phyloP scores from a whole-genome alignment of 2,797 vertebrate genomes.

The Protosalanx chinensis region DNA sequence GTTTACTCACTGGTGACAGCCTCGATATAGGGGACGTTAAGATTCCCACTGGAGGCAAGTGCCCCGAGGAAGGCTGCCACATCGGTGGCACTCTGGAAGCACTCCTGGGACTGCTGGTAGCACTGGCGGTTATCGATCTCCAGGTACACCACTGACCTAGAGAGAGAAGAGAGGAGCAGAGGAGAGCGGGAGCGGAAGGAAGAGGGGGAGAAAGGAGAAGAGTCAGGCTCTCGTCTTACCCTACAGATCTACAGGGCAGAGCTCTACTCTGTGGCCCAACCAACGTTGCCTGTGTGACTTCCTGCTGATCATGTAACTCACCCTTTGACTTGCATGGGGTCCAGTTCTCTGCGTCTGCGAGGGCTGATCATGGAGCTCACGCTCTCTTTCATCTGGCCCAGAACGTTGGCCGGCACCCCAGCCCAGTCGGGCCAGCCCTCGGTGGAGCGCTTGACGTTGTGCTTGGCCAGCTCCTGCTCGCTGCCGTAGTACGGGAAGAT shows the following conservation, averaged over 20 bases:
- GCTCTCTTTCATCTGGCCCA: slow-evolving; percentile 74
- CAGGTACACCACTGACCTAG: slow-evolving; percentile 81
- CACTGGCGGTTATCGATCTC: slow-evolving; percentile 99
- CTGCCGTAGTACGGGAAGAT: slow-evolving; percentile 93
- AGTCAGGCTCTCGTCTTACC: background rate
- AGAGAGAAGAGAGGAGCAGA: slow-evolving; percentile 7
- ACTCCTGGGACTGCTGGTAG: slow-evolving; percentile 88
- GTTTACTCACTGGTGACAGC: slow-evolving; percentile 88
- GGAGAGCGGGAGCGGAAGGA: background rate
- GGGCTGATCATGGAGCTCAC: slow-evolving; percentile 67
- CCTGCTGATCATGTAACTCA: slow-evolving; percentile 31
- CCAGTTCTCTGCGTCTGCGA: slow-evolving; percentile 84
- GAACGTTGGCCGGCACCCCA: slow-evolving; percentile 64
- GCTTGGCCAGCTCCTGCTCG: slow-evolving; percentile 90
- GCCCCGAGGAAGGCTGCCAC: slow-evolving; percentile 96
- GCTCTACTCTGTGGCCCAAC: too few relatives aligned
- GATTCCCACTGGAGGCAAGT: slow-evolving; percentile 87
- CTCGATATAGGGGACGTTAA: slow-evolving; percentile 96
- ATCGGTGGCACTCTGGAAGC: slow-evolving; percentile 93
- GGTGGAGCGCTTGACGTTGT: slow-evolving; percentile 85
- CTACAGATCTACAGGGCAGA: too few relatives aligned
- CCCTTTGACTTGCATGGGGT: slow-evolving; percentile 86
- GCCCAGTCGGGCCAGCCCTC: slow-evolving; percentile 80
- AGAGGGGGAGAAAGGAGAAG: too few relatives aligned
- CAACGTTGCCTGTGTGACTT: background rate